These are phyloP conservation scores for Centropus unirufus DNA, from an alignment of 2,113 vertebrate genomes.

Conservation along the genomic window DNA sequence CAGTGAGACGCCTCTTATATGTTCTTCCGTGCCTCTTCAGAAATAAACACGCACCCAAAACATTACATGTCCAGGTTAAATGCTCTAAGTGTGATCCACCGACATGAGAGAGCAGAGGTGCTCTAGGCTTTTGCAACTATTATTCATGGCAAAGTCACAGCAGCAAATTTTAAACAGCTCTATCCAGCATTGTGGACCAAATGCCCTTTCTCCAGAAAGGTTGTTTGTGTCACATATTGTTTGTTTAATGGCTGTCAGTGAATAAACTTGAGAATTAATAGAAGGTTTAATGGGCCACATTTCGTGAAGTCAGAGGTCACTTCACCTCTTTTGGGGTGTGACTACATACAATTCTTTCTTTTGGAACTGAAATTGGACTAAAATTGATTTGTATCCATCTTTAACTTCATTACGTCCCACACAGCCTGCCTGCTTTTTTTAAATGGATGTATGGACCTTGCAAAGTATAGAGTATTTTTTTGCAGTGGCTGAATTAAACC, in stretches of 20 bases:
- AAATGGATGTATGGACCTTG: neutral
- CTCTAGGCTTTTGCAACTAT: neutral
- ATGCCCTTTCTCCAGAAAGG: neutral
- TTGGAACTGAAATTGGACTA: neutral
- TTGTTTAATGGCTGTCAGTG: neutral
- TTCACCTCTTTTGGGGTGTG: neutral
- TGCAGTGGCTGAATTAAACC: neutral
- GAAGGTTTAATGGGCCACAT: neutral
- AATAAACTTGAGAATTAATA: constrained; percentile 3
- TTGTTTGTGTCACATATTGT: neutral
- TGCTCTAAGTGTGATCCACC: neutral
- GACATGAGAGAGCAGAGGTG: neutral
- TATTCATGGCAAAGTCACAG: neutral
- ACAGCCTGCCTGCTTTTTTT: neutral
- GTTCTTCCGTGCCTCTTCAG: neutral
- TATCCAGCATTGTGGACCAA: neutral
- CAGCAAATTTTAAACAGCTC: neutral
- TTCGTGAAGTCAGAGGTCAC: neutral
- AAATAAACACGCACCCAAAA: neutral
- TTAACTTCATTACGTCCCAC: neutral
- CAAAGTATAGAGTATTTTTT: neutral
- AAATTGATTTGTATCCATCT: neutral
- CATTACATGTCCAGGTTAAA: neutral
- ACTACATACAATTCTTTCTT: neutral
- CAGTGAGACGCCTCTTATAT: neutral